Evolutionary conservation across 1,140 invertebrate species (phyloP).

Genomic region (Aphidius ervi): DNA sequence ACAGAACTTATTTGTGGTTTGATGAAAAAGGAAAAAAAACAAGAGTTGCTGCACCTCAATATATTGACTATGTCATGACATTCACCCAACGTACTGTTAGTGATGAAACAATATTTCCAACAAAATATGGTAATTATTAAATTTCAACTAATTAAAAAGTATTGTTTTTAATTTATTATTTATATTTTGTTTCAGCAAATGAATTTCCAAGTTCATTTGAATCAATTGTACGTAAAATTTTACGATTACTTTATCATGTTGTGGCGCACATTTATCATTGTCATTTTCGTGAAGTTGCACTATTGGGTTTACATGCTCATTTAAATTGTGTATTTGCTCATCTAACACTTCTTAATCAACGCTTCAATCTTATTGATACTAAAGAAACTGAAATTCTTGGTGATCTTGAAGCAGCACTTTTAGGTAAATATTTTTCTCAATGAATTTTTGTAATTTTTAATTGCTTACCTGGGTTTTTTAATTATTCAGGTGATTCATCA

Average conservation of each 20-base stretch:
- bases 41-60: conserved; percentile 93
- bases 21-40: conserved; percentile 98
- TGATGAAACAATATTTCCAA: conserved; percentile 96
- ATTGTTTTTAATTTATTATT: conserved; percentile 4
- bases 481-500: conserved; percentile 39
- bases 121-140: conserved; percentile 81
- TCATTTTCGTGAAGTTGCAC: conserved; percentile 92
- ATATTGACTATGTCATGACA: conserved; percentile 98
- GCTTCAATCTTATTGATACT: conserved; percentile 89
- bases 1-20: conserved; percentile 94
- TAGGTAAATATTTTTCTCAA: conserved; percentile 36
- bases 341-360: conserved; percentile 85
- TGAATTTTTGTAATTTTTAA: not conserved
- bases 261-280: conserved; percentile 96
- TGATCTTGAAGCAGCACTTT: conserved; percentile 74
- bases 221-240: conserved; percentile 91
- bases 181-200: conserved; percentile 62
- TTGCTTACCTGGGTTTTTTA: not conserved
- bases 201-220: conserved; percentile 94
- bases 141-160: not conserved
- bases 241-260: conserved; percentile 94
- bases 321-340: conserved; percentile 96
- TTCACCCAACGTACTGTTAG: conserved; percentile 95
- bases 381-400: conserved; percentile 94
- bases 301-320: conserved; percentile 88